Base-by-base conservation (phyloP, 2,888 invertebrate species). In the Drosophila nigricruria region DNA sequence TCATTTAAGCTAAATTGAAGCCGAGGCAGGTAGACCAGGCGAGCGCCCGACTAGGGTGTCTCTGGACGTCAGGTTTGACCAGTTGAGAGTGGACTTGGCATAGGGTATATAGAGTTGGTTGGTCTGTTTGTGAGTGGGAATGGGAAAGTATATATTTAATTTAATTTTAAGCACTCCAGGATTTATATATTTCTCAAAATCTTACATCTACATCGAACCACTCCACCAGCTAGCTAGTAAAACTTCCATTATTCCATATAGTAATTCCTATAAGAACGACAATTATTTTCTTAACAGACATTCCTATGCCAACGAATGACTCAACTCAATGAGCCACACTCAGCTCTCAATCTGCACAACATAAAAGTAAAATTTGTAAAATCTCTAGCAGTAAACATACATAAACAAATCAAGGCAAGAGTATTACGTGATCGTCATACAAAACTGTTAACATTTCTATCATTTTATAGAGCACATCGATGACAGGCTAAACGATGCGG, bases 1-100 rank as follows among this genome's bases (percentile, higher is more conserved):
- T 65, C 68, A 79, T 86, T 89, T 79, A 76, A 76, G 70, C 88
- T 84, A 74, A 89, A 88, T 88, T 82, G 74, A 66, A 70, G 63
- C 59, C 40, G 45, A 67, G 53, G 34, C n/a, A 34, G 34, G 5
- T 16, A 23, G 50, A 20, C 20, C 36, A 27, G 12, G 8, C 62
- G 47, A 45, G 52, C 43, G 27, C 32, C 61, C 34, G 47, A 27
- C 50, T 32, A 25, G 25, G 61, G 64, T 60, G 76, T 32, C 18
- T 79, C 65, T 67, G 56, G 45, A 59, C 58, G 77, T 65, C 82
- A 74, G 79, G 74, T 88, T 85, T 56, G 34, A 75, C 86, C 86
- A 56, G 87, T 89, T 87, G 25, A 5, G 20, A 2, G 18, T 9
- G 4, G 49, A 10, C 8, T 30, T n/a, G 1, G 25, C 9, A 12